Percentiles rank a stretch among this genome's conserved stretches.
Conservation (phyloP, 64 coral and sea anemone species). For the Orbicella faveolata region DNA sequence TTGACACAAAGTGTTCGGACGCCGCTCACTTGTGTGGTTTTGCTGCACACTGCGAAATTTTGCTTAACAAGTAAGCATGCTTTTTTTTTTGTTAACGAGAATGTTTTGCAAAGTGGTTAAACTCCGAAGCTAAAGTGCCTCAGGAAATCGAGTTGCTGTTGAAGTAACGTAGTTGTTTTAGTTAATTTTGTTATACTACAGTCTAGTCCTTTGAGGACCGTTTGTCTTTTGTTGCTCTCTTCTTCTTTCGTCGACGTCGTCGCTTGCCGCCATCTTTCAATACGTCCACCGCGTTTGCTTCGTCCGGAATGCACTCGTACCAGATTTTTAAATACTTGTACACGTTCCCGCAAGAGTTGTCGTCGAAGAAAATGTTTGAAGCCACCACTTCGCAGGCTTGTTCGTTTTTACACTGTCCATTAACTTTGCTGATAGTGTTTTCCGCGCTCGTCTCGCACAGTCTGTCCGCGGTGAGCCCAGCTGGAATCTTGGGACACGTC, state of each 20-base stretch:
- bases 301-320: slow-evolving; percentile 98
- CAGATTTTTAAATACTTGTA: slow-evolving; percentile 99
- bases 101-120: slow-evolving; percentile 51
- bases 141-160: slow-evolving; percentile 51
- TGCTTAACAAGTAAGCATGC: slow-evolving; percentile 92
- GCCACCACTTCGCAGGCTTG: slow-evolving; percentile 99
- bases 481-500: slow-evolving; percentile 95
- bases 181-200: slow-evolving; percentile 71
- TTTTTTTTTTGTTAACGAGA: slow-evolving; percentile 71
- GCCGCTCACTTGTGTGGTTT: slow-evolving; percentile 60
- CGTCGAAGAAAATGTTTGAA: slow-evolving; percentile 99
- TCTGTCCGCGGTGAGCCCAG: slow-evolving; percentile 76
- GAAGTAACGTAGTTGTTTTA: slow-evolving; percentile 39
- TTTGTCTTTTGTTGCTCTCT: slow-evolving; percentile 83
- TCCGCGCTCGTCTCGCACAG: slow-evolving; percentile 85
- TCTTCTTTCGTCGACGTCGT: slow-evolving; percentile 92
- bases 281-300: slow-evolving; percentile 93
- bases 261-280: slow-evolving; percentile 95
- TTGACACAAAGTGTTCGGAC: slow-evolving; percentile 75
- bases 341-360: slow-evolving; percentile 95
- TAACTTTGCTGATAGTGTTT: slow-evolving; percentile 81
- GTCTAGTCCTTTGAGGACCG: slow-evolving; percentile 65
- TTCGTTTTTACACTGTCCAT: slow-evolving; percentile 98
- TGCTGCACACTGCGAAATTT: slow-evolving; percentile 75
- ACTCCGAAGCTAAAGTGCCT: slow-evolving; percentile 48